These are phyloP conservation scores for Pandemis heparana DNA, from an alignment of 2,888 invertebrate species.

Conservation along the genomic window DNA sequence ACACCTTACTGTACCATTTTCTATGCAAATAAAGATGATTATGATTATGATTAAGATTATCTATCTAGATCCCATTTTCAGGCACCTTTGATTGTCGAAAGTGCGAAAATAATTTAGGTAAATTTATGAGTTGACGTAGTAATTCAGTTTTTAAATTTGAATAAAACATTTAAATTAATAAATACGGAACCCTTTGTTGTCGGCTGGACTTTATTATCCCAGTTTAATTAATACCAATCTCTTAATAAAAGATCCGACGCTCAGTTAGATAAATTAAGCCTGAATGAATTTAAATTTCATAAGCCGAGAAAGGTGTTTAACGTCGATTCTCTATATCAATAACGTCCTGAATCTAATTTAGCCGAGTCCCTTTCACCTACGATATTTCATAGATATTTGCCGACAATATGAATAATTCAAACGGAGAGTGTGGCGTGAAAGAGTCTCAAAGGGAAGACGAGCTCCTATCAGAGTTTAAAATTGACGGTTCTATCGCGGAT, in stretches of 20 bases:
- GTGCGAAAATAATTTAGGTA: not conserved
- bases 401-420: conserved; percentile 78
- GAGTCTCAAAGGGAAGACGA: conserved; percentile 78
- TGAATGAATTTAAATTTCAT: conserved; percentile 39
- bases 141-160: conserved; percentile 8
- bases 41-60: too few species aligned
- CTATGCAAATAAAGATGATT: too few species aligned
- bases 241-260: conserved; percentile 37
- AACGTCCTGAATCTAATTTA: conserved; percentile 42
- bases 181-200: conserved; percentile 23
- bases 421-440: conserved; percentile 69
- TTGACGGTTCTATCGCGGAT: conserved; percentile 60
- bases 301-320: conserved; percentile 42
- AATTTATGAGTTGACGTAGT: not conserved
- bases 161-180: conserved; percentile 27
- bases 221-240: conserved; percentile 39
- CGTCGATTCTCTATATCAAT: conserved; percentile 46
- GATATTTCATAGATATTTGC: conserved; percentile 74
- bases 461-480: conserved; percentile 73
- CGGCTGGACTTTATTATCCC: conserved; percentile 27
- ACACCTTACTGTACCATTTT: too few species aligned
- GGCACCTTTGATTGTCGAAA: not conserved
- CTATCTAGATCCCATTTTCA: not conserved
- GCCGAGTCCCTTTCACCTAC: conserved; percentile 54
- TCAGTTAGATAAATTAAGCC: conserved; percentile 39